phyloP scores from a whole-genome alignment of 2,888 invertebrate species.

The Agonum fuliginosum region DNA sequence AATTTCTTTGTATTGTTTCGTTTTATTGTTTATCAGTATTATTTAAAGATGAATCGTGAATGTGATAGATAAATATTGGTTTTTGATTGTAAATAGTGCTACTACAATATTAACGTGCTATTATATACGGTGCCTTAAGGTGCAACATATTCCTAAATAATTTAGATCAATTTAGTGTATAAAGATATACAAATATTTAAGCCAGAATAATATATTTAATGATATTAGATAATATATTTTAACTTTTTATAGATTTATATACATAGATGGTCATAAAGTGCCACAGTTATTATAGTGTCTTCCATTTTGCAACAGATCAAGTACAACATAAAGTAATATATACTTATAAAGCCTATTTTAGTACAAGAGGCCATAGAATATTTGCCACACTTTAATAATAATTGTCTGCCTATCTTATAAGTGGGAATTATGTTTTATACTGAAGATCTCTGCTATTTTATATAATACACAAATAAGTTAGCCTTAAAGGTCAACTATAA shows the following conservation, averaged over 20 bases:
- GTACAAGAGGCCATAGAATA: conserved; percentile 36
- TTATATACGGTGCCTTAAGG: conserved; percentile 20
- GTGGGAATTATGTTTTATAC: conserved; percentile 22
- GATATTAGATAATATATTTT: conserved; percentile 48
- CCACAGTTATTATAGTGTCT: conserved; percentile 33
- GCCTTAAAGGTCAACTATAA: conserved; percentile 38
- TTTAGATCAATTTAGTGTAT: conserved; percentile 45
- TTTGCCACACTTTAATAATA: background rate
- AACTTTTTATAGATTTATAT: conserved; percentile 39
- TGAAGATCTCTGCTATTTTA: conserved; percentile 37
- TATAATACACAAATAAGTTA: conserved; percentile 33
- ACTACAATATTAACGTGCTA: background rate
- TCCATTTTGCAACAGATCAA: conserved; percentile 31
- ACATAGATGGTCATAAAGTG: conserved; percentile 46
- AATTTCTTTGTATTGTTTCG: conserved; percentile 11
- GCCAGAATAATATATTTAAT: conserved; percentile 32
- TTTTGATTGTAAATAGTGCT: background rate
- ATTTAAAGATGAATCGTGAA: conserved; percentile 45
- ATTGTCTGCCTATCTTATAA: background rate
- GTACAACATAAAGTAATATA: conserved; percentile 25
- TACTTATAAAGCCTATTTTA: conserved; percentile 11
- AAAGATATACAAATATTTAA: conserved; percentile 24
- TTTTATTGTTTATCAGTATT: conserved; percentile 49
- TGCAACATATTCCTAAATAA: conserved; percentile 35
- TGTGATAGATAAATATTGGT: conserved; percentile 51